A percentile compares a stretch with the other conserved stretches of the same genome.
phyloP scores from a whole-genome alignment of 2,888 invertebrate genomes.

The Drosophila maculinotata region DNA sequence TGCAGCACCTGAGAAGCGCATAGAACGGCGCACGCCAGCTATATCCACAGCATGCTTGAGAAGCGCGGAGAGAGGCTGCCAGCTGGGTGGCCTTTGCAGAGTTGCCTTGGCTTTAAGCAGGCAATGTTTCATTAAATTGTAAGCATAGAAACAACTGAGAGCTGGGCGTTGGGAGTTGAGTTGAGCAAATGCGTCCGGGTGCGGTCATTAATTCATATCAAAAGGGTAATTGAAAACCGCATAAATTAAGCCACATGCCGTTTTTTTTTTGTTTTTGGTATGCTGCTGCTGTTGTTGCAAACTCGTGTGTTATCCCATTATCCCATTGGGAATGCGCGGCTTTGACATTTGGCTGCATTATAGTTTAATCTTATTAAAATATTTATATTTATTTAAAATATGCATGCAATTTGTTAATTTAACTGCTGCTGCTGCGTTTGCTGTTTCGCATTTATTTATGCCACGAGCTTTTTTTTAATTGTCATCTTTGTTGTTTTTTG shows the following conservation, averaged over 20 bases:
- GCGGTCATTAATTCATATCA: slow-evolving; percentile 77
- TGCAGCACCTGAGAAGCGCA: slow-evolving; percentile 38
- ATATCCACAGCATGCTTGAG: too few species aligned
- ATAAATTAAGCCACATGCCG: slow-evolving; percentile 70
- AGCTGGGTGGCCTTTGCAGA: slow-evolving; percentile 29
- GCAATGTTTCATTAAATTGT: slow-evolving; percentile 66
- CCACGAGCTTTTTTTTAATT: slow-evolving; percentile 54
- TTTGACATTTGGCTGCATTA: slow-evolving; percentile 79
- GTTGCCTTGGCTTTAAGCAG: slow-evolving; percentile 4
- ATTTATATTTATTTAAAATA: slow-evolving; percentile 81
- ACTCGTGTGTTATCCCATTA: slow-evolving; percentile 44
- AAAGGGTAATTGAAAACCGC: slow-evolving; percentile 80
- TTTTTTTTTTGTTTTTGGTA: slow-evolving; percentile 34
- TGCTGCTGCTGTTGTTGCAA: slow-evolving; percentile 34
- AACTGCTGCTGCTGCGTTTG: slow-evolving; percentile 73
- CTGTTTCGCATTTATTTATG: slow-evolving; percentile 75
- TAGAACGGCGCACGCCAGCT: too few species aligned
- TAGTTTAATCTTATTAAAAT: slow-evolving; percentile 82
- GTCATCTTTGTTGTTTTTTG: slow-evolving; percentile 35
- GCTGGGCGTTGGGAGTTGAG: slow-evolving; percentile 1
- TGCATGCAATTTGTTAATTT: slow-evolving; percentile 82
- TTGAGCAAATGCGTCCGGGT: slow-evolving; percentile 18
- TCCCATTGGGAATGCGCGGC: slow-evolving; percentile 72
- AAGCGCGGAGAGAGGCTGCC: background rate
- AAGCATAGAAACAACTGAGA: slow-evolving; percentile 24